These are phyloP conservation scores for Silurus lanzhouensis DNA, from an alignment of 2,797 vertebrate species.

Conservation along the genomic window DNA sequence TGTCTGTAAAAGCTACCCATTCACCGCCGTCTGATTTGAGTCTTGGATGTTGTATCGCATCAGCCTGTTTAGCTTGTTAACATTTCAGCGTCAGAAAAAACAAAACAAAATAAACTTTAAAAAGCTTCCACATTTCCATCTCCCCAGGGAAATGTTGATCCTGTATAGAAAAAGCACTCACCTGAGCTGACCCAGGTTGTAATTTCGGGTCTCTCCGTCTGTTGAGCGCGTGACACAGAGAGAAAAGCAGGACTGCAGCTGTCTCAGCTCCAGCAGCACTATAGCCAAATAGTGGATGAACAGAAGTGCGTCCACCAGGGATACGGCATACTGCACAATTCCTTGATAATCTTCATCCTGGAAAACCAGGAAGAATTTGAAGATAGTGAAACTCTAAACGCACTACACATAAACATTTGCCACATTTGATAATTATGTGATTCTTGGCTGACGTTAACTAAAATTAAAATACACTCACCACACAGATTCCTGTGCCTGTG, in stretches of 20 bases:
- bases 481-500: background rate
- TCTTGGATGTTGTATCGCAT: background rate
- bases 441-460: background rate
- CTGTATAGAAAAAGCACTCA: conserved; percentile 53
- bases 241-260: conserved; percentile 86
- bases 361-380: conserved; percentile 27
- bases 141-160: background rate
- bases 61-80: background rate
- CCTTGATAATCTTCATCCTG: conserved; percentile 90
- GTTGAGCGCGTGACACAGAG: conserved; percentile 87
- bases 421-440: background rate
- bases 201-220: conserved; percentile 86
- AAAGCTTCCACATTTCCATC: background rate
- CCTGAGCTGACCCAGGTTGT: conserved; percentile 91
- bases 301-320: conserved; percentile 91
- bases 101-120: background rate
- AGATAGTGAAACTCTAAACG: background rate
- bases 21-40: conserved; percentile 16
- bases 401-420: background rate
- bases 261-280: conserved; percentile 89
- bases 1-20: background rate
- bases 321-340: conserved; percentile 91
- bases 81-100: background rate
- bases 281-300: conserved; percentile 95
- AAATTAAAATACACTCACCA: background rate